Conservation (phyloP, 2,797 vertebrate species). For the Sebastes taczanowskii region DNA sequence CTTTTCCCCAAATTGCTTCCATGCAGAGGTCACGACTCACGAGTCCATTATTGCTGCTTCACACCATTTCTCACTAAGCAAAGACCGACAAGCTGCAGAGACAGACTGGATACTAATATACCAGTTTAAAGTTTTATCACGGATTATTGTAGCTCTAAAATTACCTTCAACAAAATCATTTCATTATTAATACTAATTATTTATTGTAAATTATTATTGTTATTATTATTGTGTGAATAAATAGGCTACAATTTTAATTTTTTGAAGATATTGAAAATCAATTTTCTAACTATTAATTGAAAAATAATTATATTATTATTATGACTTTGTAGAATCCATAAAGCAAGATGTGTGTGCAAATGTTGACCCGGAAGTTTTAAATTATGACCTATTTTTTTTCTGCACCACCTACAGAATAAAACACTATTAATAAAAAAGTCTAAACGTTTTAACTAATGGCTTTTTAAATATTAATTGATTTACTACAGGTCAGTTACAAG, state of each 20-base stretch:
- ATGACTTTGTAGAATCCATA: too few species aligned
- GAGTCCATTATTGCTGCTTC: slow-evolving; percentile 58
- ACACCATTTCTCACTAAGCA: slow-evolving; percentile 23
- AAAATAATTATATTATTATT: background rate
- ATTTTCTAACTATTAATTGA: too few species aligned
- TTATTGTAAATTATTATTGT: background rate
- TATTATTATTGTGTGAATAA: too few species aligned
- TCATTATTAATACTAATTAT: background rate
- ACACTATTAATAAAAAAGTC: too few species aligned
- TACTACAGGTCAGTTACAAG: background rate
- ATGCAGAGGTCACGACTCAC: slow-evolving; percentile 73
- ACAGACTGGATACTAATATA: too few species aligned
- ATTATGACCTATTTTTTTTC: background rate
- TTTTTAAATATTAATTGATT: background rate
- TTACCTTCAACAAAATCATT: rapidly evolving
- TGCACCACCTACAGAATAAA: too few species aligned
- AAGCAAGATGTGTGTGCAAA: background rate
- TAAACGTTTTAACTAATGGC: background rate
- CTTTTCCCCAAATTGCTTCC: slow-evolving; percentile 71
- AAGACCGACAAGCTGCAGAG: background rate
- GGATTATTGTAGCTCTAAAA: background rate
- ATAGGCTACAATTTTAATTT: too few species aligned
- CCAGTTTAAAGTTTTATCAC: background rate
- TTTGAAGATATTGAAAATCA: too few species aligned
- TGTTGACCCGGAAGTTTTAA: background rate